Base-by-base conservation (phyloP, 1,140 invertebrate genomes). In the Bombus breviceps region DNA sequence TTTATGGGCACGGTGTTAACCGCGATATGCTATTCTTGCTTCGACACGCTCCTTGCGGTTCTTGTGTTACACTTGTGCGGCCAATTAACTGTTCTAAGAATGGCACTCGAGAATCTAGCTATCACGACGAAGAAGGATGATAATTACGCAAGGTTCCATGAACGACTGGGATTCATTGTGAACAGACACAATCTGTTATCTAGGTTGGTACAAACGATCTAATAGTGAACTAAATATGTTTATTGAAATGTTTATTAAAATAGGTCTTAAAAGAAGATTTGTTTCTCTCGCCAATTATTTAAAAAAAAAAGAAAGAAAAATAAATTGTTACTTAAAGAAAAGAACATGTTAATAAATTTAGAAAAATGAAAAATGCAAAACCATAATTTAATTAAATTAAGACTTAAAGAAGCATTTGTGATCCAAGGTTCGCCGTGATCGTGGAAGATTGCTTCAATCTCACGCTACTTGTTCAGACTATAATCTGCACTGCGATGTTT, bases 51-150 rank as follows among this genome's bases (percentile, higher is more conserved):
- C 53, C 92, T 95, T 28, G 90, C 93, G 0, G 89, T 94, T 2
- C 87, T 96, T 9, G 92, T 95, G 28, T 94, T 94, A 18, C 95
- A 96, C 79, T 92, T 94, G 69, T 92, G 94, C 41, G 95, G 95
- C 43, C 93, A 95, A 39, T 78, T 96, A 69, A 89, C 90, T 9
- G 90, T 96, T 8, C 78, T 95, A 0, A 90, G 90, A 2, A 43
- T 92, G 6, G 76, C 90, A 0, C 80, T 96, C 12, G 87, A 66
- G 34, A 43, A 83, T 22, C 12, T 88, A 13, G 53, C 32, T 2
- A 9, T 81, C 1, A 0, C n/a, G 13, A 8, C 13, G 0, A 75
- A 28, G 6, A 28, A 28, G n/a, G 9, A 59, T 1, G 32, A 41
- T 28, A 28, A 77, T 25, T 47, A 62, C 2, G 1, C 1, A 3